phyloP scores from a whole-genome alignment of 37 sponge, comb jelly and placozoan genomes.

The Hormiphora californensis region DNA sequence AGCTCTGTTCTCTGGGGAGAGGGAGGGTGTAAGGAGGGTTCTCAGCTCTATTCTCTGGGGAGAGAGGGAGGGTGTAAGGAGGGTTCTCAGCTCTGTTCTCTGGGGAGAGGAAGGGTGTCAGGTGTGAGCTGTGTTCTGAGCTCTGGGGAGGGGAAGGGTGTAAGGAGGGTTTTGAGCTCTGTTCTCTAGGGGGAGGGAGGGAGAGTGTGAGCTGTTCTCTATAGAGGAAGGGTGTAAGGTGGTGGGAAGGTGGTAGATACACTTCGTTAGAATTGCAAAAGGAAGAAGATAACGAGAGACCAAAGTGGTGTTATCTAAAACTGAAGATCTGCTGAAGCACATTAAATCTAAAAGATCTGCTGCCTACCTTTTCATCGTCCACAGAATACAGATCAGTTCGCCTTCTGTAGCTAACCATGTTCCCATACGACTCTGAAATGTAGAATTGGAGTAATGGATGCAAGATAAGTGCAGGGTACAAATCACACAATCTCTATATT shows the following conservation, averaged over 20 bases:
- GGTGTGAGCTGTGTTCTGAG: neutral
- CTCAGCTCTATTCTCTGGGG: slow-evolving; percentile 5
- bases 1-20: slow-evolving; percentile 7
- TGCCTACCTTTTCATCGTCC: slow-evolving; percentile 28
- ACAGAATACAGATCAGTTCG: slow-evolving; percentile 9
- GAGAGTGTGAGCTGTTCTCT: no score
- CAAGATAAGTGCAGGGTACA: no score
- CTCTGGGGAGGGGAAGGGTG: no score
- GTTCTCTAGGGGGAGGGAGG: neutral
- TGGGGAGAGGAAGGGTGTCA: no score
- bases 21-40: slow-evolving; percentile 1
- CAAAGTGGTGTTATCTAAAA: no score
- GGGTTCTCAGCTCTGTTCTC: neutral
- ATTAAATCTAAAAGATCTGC: neutral
- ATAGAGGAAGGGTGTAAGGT: no score
- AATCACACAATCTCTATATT: no score
- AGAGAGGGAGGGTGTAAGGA: no score
- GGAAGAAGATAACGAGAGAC: no score
- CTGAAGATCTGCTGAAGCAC: neutral
- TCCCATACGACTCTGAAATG: slow-evolving; percentile 28
- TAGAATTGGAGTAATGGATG: neutral
- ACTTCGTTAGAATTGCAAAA: no score
- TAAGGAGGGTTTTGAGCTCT: slow-evolving; percentile 1
- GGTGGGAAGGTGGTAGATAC: neutral
- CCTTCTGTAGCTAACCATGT: slow-evolving; percentile 39